A percentile compares a stretch with the other conserved stretches of the same genome.
These are phyloP conservation scores for Drosophila setosimentum DNA, from an alignment of 2,888 invertebrate genomes.

Conservation along the genomic window DNA sequence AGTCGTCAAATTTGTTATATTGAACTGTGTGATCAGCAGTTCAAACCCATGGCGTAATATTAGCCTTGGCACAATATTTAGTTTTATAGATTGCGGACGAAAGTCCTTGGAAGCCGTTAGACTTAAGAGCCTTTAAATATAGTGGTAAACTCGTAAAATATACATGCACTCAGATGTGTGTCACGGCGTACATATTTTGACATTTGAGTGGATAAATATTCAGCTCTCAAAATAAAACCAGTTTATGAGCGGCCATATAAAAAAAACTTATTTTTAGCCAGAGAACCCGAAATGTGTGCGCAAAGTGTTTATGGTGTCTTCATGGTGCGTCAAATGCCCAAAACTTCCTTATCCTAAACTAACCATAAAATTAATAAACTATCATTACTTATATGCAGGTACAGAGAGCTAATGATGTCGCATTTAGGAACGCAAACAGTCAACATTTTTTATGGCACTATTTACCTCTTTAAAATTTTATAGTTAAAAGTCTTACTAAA, in stretches of 20 bases:
- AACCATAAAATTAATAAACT: slow-evolving; percentile 66
- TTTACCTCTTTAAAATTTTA: slow-evolving; percentile 40
- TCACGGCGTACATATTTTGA: slow-evolving; percentile 18
- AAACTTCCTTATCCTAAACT: slow-evolving; percentile 42
- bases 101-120: slow-evolving; percentile 31
- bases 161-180: slow-evolving; percentile 27
- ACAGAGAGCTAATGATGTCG: slow-evolving; percentile 19
- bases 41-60: slow-evolving; percentile 35
- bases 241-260: slow-evolving; percentile 54
- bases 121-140: slow-evolving; percentile 53
- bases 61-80: slow-evolving; percentile 35
- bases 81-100: slow-evolving; percentile 40
- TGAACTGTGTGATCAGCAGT: slow-evolving; percentile 46
- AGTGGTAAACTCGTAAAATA: slow-evolving; percentile 64
- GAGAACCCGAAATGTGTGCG: background rate
- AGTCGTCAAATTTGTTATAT: slow-evolving; percentile 26
- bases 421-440: slow-evolving; percentile 27
- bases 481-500: slow-evolving; percentile 29
- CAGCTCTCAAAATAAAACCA: slow-evolving; percentile 64
- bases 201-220: slow-evolving; percentile 50
- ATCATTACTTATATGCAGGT: slow-evolving; percentile 37
- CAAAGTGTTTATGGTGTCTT: slow-evolving; percentile 66
- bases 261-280: slow-evolving; percentile 15
- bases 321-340: slow-evolving; percentile 35
- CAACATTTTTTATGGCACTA: slow-evolving; percentile 17